phyloP scores from a whole-genome alignment of 2,113 vertebrate species.

The Burhinus oedicnemus region DNA sequence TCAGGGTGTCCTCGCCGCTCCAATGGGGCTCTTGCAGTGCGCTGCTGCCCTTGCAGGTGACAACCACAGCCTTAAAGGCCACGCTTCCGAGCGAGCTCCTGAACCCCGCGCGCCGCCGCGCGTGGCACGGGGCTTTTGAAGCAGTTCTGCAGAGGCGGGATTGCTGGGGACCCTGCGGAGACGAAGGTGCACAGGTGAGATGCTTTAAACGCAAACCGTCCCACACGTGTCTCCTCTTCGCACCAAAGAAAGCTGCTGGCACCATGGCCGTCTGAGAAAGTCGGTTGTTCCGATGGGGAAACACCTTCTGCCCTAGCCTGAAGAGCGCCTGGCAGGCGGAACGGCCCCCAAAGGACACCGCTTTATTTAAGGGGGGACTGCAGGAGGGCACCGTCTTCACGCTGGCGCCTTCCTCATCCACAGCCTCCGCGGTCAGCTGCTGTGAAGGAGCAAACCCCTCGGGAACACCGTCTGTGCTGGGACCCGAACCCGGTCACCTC shows the following conservation, averaged over 20 bases:
- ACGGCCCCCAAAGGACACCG: not conserved
- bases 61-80: accelerated
- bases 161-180: not conserved
- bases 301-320: not conserved
- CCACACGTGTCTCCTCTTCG: not conserved
- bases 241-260: not conserved
- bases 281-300: not conserved
- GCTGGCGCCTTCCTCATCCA: no score
- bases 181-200: not conserved
- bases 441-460: not conserved
- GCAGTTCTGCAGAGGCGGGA: not conserved
- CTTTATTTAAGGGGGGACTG: not conserved
- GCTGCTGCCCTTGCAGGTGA: accelerated
- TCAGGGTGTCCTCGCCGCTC: not conserved
- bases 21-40: accelerated
- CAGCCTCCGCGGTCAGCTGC: accelerated
- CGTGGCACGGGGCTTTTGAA: not conserved
- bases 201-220: accelerated
- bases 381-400: not conserved
- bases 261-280: not conserved
- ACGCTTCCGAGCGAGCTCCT: accelerated
- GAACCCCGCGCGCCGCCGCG: not conserved
- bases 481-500: accelerated
- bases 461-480: accelerated
- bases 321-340: not conserved